phyloP scores from a whole-genome alignment of 1,140 invertebrate genomes.

The Tetragonula clypearis region DNA sequence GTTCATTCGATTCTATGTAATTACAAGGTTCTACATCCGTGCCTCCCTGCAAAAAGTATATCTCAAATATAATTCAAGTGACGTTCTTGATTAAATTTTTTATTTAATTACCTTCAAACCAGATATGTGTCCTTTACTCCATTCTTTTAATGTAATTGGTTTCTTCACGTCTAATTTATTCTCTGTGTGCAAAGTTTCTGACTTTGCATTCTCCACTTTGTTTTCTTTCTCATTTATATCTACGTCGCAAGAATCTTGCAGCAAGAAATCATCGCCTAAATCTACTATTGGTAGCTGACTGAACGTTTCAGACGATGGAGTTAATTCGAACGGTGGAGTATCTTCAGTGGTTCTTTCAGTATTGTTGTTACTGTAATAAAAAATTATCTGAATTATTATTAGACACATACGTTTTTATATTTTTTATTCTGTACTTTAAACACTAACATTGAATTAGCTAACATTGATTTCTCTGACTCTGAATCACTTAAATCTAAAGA shows the following conservation, averaged over 20 bases:
- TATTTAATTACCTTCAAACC: slow-evolving; percentile 63
- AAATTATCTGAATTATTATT: not conserved
- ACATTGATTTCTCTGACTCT: slow-evolving; percentile 60
- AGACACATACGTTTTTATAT: too few species aligned
- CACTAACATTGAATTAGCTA: slow-evolving; percentile 1
- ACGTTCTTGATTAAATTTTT: not conserved
- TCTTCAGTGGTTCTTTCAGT: not conserved
- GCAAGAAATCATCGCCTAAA: slow-evolving; percentile 75
- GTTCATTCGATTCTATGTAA: not conserved
- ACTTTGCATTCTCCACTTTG: not conserved
- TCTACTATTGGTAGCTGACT: slow-evolving; percentile 76
- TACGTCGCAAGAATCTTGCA: slow-evolving; percentile 33
- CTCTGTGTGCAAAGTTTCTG: not conserved
- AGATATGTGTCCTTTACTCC: slow-evolving; percentile 79
- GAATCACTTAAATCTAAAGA: slow-evolving; percentile 69
- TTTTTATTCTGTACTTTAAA: not conserved
- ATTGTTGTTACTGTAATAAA: slow-evolving; percentile 4
- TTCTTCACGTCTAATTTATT: slow-evolving; percentile 11
- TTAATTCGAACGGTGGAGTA: slow-evolving; percentile 23
- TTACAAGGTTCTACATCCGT: slow-evolving; percentile 51
- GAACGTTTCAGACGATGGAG: slow-evolving; percentile 55
- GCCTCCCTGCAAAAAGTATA: slow-evolving; percentile 55
- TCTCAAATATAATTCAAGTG: slow-evolving; percentile 14
- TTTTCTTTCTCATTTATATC: slow-evolving; percentile 14
- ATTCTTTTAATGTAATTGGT: slow-evolving; percentile 64